Base-by-base conservation (phyloP, 2,113 vertebrate species). In the Cynopterus brachyotis region DNA sequence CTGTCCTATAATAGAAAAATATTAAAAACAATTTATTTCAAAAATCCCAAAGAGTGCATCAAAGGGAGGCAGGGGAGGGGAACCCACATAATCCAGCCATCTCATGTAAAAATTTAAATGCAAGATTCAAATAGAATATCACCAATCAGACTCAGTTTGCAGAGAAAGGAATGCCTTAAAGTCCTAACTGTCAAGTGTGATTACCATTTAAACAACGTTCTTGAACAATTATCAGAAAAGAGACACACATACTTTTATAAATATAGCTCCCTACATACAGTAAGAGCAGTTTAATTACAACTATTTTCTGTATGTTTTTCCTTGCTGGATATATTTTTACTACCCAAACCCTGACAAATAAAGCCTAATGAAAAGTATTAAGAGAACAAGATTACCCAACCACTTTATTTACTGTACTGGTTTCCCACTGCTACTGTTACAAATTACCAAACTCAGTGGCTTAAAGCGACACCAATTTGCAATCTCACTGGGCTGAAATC, bases 271-370 rank as follows among this genome's bases (percentile, higher is more conserved):
- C 7, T 5, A 55, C 2, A 94, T 5, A 55, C 2, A 94, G 42
- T 42, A 89, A 19, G 9, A 95, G n/a, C 66, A 87, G 55, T 62
- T 96, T 92, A 30, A 85, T 42, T 79, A 85, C 50, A 95, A 91
- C 6, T 69, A 26, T 55, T 35, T 89, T 57, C 20, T 40, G 1
- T 37, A 64, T 82, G 7, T n/a, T 94, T 95, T 93, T 89, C 88
- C 81, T 97, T 47, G 59, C 32, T 70, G 10, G 6, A 9, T 22
- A 5, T 67, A 73, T 30, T 50, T 50, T 82, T 20, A 84, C 4
- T 9, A 32, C 60, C 84, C 17, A 94, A 94, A 78, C 26, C 67
- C 8, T 9, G 9, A 50, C 59, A 91, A 96, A 94, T 47, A 91
- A 92, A 94, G 16, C 6, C 59, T 64, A 66, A 26, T 69, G 9